A percentile compares a stretch with the other conserved stretches of the same genome.
phyloP scores from a whole-genome alignment of 2,797 vertebrate species.

The Yasuhikotakia modesta region DNA sequence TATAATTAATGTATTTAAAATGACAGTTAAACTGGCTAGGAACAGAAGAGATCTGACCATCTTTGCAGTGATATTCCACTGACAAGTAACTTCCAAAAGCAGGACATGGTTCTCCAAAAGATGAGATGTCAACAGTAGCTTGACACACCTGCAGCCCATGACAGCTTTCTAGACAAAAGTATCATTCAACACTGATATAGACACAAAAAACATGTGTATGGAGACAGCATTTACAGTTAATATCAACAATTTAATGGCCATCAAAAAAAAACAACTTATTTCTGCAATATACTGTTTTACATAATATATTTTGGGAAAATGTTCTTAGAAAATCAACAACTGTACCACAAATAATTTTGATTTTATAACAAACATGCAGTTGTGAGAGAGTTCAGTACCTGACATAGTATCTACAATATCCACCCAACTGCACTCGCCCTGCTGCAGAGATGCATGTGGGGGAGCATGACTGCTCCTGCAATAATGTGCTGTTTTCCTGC shows the following conservation, averaged over 20 bases:
- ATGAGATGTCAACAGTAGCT: slow-evolving; percentile 75
- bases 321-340: not conserved
- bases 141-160: slow-evolving; percentile 90
- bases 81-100: slow-evolving; percentile 86
- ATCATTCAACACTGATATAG: not conserved
- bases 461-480: slow-evolving; percentile 69
- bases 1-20: slow-evolving; percentile 5
- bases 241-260: not conserved
- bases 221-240: too few species aligned
- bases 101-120: slow-evolving; percentile 87
- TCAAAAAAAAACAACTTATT: too few species aligned
- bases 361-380: not conserved
- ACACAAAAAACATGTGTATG: not conserved
- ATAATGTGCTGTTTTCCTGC: slow-evolving; percentile 83
- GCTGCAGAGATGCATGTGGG: slow-evolving; percentile 61
- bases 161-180: slow-evolving; percentile 78
- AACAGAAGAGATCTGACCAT: slow-evolving; percentile 79
- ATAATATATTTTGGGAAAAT: too few species aligned
- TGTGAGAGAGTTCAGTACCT: slow-evolving; percentile 73
- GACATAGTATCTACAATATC: slow-evolving; percentile 81
- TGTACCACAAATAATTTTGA: not conserved
- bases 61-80: slow-evolving; percentile 86
- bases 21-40: not conserved
- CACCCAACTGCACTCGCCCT: slow-evolving; percentile 85
- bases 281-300: not conserved